Conservation (phyloP, 2,113 vertebrate genomes). For the Pomatorhinus ruficollis region DNA sequence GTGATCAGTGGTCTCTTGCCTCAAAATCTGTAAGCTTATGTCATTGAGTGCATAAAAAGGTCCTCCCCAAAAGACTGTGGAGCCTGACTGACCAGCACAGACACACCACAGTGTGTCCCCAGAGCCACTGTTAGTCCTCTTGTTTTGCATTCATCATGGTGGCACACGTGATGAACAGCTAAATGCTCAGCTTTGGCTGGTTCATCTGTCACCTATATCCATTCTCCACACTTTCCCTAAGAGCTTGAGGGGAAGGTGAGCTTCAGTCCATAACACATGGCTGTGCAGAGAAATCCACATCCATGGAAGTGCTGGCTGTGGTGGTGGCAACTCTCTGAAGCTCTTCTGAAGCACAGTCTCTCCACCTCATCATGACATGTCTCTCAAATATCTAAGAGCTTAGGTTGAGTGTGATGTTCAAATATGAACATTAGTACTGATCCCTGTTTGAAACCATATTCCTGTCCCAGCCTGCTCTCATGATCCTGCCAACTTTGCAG, state of each 20-base stretch:
- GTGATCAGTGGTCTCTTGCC: neutral
- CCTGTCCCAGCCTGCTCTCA: neutral
- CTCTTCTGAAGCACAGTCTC: neutral
- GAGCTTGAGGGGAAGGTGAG: neutral
- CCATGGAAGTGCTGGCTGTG: neutral
- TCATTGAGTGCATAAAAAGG: neutral
- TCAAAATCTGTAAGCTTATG: neutral
- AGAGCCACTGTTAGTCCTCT: neutral
- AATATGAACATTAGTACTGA: neutral
- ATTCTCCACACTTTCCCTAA: neutral
- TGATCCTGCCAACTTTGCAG: neutral
- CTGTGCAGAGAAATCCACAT: neutral
- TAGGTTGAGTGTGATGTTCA: neutral
- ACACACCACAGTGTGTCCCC: neutral
- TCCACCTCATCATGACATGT: accelerated
- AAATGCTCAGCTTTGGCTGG: neutral
- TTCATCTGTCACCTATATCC: neutral
- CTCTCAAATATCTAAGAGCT: neutral
- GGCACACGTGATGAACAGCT: accelerated
- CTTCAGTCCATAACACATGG: neutral
- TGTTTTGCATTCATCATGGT: neutral
- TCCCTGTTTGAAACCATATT: neutral
- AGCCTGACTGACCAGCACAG: neutral
- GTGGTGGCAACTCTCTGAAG: neutral
- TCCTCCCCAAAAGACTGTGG: neutral